A percentile compares a stretch with the other conserved stretches of the same genome.
These are phyloP conservation scores for Hycleus phaleratus DNA, from an alignment of 1,140 invertebrate genomes.

Conservation along the genomic window DNA sequence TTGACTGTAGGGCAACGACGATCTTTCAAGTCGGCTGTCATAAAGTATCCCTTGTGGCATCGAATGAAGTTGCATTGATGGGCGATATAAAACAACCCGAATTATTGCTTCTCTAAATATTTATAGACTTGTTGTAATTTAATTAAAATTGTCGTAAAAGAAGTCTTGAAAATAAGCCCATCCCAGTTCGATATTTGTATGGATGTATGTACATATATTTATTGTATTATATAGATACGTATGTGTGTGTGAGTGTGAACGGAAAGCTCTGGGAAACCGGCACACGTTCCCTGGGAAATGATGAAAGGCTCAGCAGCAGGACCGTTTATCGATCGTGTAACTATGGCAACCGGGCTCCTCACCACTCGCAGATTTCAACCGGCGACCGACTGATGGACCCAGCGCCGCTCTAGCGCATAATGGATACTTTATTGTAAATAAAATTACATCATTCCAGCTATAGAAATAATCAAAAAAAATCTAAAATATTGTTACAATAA, in stretches of 20 bases:
- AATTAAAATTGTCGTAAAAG: slow-evolving; percentile 9
- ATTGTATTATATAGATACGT: no score
- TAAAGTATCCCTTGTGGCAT: not conserved
- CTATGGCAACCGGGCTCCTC: slow-evolving; percentile 20
- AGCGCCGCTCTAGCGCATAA: slow-evolving; percentile 13
- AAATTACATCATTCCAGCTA: no score
- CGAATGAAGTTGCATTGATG: not conserved
- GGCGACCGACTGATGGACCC: slow-evolving; percentile 16
- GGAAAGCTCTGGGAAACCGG: slow-evolving; percentile 24
- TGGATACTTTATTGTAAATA: slow-evolving; percentile 3
- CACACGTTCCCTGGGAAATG: slow-evolving; percentile 28
- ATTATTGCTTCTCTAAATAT: not conserved
- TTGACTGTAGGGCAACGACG: slow-evolving; percentile 4
- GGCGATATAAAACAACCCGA: no score
- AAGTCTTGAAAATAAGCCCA: slow-evolving; percentile 20
- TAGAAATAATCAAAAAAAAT: no score
- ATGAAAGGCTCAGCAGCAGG: slow-evolving; percentile 25
- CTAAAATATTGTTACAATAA: no score
- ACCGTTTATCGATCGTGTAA: slow-evolving; percentile 31
- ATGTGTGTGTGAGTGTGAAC: not conserved
- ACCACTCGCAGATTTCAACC: slow-evolving; percentile 23
- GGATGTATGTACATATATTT: not conserved
- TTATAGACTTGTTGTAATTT: not conserved
- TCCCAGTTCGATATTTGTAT: slow-evolving; percentile 13
- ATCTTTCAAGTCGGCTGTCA: not conserved